phyloP scores from a whole-genome alignment of 2,113 vertebrate genomes.

The Actenoides lindsayi region DNA sequence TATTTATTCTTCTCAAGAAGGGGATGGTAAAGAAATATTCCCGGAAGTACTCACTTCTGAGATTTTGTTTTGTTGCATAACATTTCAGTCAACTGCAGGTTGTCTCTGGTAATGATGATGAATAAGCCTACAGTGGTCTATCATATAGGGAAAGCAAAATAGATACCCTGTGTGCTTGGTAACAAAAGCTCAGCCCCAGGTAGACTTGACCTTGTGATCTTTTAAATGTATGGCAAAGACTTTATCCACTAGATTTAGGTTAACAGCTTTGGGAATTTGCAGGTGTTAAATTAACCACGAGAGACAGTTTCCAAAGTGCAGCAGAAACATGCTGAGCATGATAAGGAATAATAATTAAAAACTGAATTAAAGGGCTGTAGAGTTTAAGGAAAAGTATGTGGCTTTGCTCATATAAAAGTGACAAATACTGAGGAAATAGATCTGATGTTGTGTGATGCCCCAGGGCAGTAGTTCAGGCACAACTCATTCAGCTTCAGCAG shows the following conservation, averaged over 20 bases:
- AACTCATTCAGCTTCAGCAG: background rate
- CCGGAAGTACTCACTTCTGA: constrained; percentile 4
- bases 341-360: constrained; percentile 67
- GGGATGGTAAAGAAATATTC: constrained; percentile 30
- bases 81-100: constrained; percentile 26
- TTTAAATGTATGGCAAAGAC: constrained; percentile 54
- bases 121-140: background rate
- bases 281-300: constrained; percentile 68
- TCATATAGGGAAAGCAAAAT: background rate
- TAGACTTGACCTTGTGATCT: constrained; percentile 53
- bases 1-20: constrained; percentile 20
- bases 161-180: background rate
- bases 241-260: constrained; percentile 61
- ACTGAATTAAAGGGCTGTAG: background rate
- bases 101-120: background rate
- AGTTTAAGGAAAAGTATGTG: background rate
- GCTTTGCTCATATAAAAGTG: background rate
- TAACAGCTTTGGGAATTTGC: constrained; percentile 63
- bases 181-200: constrained; percentile 21
- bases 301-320: constrained; percentile 47
- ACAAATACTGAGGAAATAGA: background rate
- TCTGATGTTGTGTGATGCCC: background rate
- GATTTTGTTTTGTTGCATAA: constrained; percentile 33
- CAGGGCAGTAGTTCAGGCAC: background rate
- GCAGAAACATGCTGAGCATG: constrained; percentile 38